Conservation (phyloP, 2,888 invertebrate genomes). For the Zelleria hepariella region DNA sequence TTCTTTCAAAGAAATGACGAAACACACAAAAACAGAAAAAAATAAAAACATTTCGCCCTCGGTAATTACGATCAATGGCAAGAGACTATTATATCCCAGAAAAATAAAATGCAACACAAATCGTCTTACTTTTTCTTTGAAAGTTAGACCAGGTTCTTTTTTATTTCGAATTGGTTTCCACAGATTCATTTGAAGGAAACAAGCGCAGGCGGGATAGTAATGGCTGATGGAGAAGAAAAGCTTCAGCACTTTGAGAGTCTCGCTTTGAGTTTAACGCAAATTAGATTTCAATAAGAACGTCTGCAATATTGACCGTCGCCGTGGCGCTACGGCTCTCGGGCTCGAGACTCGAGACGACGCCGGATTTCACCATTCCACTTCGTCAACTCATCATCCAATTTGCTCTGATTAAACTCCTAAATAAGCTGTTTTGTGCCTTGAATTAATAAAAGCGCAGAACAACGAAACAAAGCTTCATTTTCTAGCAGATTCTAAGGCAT, state of each 20-base stretch:
- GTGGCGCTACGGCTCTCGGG: conserved; percentile 7
- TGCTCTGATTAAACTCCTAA: not conserved
- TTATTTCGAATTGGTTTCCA: conserved; percentile 1
- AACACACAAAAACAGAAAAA: conserved; percentile 1
- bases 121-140: not conserved
- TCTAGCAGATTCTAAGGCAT: not conserved
- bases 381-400: not conserved
- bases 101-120: not conserved
- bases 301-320: conserved; percentile 31
- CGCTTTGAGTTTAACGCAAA: conserved; percentile 37
- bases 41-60: not conserved
- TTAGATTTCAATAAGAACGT: conserved; percentile 40
- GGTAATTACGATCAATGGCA: not conserved
- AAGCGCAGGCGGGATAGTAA: conserved; percentile 17
- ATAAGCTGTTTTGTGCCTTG: not conserved
- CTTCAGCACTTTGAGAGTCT: conserved; percentile 24
- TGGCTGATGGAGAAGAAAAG: conserved; percentile 17
- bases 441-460: not conserved
- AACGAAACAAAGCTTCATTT: no score
- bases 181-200: conserved; percentile 12
- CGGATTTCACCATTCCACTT: not conserved
- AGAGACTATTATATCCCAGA: not conserved
- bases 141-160: not conserved
- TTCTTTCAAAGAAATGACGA: not conserved
- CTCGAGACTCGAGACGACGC: not conserved